Percentiles rank a stretch among this genome's conserved stretches.
Conservation (phyloP, 2,888 invertebrate species). For the Cheilosia vulpina region DNA sequence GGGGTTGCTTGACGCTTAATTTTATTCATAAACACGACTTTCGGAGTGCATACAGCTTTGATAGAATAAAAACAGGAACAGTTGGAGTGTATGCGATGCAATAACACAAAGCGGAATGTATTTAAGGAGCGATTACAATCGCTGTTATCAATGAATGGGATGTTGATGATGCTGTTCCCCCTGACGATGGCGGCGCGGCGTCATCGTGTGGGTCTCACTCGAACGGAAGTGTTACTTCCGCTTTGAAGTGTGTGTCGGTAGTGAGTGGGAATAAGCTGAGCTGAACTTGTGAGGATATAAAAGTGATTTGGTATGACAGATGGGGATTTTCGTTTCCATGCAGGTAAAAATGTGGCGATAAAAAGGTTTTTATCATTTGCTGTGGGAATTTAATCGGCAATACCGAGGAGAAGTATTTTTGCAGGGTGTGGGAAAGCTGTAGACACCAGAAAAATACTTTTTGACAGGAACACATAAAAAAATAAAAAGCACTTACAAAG, state of each 20-base stretch:
- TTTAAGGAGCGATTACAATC: constrained; percentile 61
- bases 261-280: constrained; percentile 10
- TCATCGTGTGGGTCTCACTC: background rate
- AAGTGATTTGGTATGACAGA: background rate
- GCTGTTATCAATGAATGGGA: constrained; percentile 47
- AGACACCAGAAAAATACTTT: no score
- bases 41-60: constrained; percentile 21
- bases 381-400: background rate
- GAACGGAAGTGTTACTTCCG: constrained; percentile 26
- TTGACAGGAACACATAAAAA: no score
- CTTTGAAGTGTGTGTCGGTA: constrained; percentile 1
- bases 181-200: constrained; percentile 4
- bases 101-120: constrained; percentile 19
- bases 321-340: background rate
- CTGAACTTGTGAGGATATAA: background rate
- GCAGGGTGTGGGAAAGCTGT: no score
- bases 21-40: constrained; percentile 66
- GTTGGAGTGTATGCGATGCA: constrained; percentile 1
- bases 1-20: constrained; percentile 54
- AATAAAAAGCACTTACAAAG: no score
- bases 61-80: constrained; percentile 37
- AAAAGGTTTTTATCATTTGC: background rate
- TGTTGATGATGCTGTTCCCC: constrained; percentile 37
- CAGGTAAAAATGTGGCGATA: background rate
- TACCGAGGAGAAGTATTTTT: background rate